Evolutionary conservation across 2,113 vertebrate species (phyloP), one percentile per base, ranked within the genome.

Genomic region (Hoplias malabaricus): DNA sequence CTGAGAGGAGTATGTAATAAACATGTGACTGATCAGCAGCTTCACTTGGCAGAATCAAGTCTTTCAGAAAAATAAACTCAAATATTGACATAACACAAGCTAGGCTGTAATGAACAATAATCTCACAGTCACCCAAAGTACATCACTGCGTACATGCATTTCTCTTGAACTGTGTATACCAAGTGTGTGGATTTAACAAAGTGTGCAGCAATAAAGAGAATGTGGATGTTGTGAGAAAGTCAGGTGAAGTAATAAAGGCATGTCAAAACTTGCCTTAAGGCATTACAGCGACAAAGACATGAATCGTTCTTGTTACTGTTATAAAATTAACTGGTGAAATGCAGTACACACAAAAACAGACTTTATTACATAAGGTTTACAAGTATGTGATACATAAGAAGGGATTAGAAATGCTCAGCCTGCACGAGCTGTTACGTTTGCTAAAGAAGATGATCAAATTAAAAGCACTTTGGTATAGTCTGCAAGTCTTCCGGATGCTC

Each of bases 121-220:
- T 6, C 75, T 36, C 33, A 2, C 4, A 14, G 53, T 34, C 66
- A 29, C 75, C 66, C 74, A 42, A 5, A 57, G 48, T 36, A 56
- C 23, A 77, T n/a, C 40, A 63, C 38, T 62, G 56, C 13, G 19
- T 7, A 43, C 16, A 25, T 19, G 46, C 33, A 33, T 73, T 73
- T 13, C 57, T 71, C 13, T 8, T 12, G 43, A 53, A 70, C 42
- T 12, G 5, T 29, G 67, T 70, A 27, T 53, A 71, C 31, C n/a
- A n/a, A 63, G 27, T 14, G n/a, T 40, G 33, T 27, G 48, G 48
- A 14, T 5, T 16, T 2, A 36, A 42, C 31, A 5, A 48, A 62
- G 57, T 67, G 4, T 16, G 66, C 2, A 38, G 84, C 78, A 79
- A 88, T 87, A 86, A 46, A 31, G 79, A 50, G 80, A 88, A 91